Conservation (phyloP, 1,140 invertebrate species). For the Ceratina australensis region DNA sequence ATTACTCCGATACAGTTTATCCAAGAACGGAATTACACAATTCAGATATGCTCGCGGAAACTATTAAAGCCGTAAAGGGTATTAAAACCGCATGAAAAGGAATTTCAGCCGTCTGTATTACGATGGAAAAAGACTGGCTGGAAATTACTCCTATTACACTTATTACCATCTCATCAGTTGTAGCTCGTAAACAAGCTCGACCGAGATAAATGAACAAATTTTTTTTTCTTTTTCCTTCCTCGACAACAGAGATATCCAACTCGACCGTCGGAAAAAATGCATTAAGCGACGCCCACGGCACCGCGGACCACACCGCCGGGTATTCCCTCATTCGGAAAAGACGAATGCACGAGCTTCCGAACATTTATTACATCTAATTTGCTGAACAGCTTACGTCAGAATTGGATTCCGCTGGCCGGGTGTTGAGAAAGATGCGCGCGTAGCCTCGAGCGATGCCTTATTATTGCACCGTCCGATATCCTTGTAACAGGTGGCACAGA, state of each 20-base stretch:
- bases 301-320: not conserved
- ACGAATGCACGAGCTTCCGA: constrained; percentile 25
- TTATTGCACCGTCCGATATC: not conserved
- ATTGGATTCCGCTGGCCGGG: constrained; percentile 27
- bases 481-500: constrained; percentile 56
- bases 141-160: constrained; percentile 6
- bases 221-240: constrained; percentile 21
- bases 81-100: constrained; percentile 15
- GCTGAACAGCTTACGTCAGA: constrained; percentile 49
- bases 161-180: not conserved
- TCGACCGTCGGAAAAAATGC: not conserved
- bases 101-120: not conserved
- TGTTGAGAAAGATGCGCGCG: constrained; percentile 40
- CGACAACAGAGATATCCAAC: not conserved
- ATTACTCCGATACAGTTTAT: constrained; percentile 8
- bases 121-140: not conserved
- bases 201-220: not conserved
- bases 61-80: constrained; percentile 9
- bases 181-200: not conserved
- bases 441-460: too few relatives aligned
- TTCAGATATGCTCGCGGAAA: not conserved
- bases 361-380: constrained; percentile 61
- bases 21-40: not conserved
- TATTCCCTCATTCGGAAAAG: not conserved
- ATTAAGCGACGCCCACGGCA: constrained; percentile 3